A percentile compares a stretch with the other conserved stretches of the same genome.
phyloP scores from a whole-genome alignment of 2,797 vertebrate species.

The Clamator glandarius region DNA sequence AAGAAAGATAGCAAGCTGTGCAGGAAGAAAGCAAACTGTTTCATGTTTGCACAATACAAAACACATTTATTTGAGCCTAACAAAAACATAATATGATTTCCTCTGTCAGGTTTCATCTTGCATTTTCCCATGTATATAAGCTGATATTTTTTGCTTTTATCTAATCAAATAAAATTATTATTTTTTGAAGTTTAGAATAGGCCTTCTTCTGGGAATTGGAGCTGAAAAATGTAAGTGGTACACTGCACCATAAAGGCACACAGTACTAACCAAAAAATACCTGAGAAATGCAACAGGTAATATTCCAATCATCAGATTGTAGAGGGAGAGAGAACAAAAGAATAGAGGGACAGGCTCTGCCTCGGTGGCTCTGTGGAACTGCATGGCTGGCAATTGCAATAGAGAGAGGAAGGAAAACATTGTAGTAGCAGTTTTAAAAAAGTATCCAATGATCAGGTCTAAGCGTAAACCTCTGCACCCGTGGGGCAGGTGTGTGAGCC shows the following conservation, averaged over 20 bases:
- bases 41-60: constrained; percentile 25
- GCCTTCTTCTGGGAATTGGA: not conserved
- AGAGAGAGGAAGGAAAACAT: fast-evolving
- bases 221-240: not conserved
- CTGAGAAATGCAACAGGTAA: not conserved
- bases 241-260: not conserved
- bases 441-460: fast-evolving
- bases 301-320: not conserved
- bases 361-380: fast-evolving
- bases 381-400: fast-evolving
- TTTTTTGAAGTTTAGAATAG: not conserved
- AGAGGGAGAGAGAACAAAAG: not conserved
- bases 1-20: constrained; percentile 16
- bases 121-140: constrained; percentile 33
- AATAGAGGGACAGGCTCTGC: not conserved
- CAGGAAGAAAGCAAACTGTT: constrained; percentile 34
- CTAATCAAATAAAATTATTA: not conserved
- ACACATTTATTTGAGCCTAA: constrained; percentile 30
- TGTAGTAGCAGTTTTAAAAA: not conserved
- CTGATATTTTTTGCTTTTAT: not conserved
- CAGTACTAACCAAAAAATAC: not conserved
- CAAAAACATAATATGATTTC: constrained; percentile 42
- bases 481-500: not conserved
- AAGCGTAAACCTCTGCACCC: not conserved
- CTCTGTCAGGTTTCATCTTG: constrained; percentile 46